phyloP scores from a whole-genome alignment of 1,140 invertebrate genomes.

The Pseudomyrmex sp. region DNA sequence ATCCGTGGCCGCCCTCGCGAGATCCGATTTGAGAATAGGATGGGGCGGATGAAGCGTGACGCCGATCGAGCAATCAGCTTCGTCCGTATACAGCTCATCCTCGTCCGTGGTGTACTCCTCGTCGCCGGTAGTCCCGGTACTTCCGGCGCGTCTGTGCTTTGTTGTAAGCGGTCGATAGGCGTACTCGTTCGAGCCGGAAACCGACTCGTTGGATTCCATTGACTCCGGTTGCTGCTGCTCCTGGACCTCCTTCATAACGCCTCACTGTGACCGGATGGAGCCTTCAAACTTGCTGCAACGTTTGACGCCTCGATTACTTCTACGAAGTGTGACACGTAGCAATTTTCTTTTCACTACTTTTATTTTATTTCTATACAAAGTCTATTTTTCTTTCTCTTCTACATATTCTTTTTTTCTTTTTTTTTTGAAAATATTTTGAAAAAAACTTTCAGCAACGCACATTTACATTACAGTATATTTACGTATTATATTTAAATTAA shows the following conservation, averaged over 20 bases:
- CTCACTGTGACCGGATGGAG: conserved; percentile 11
- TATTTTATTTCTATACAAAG: not conserved
- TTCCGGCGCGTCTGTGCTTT: conserved; percentile 85
- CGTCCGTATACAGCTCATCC: conserved; percentile 84
- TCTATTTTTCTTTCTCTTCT: not conserved
- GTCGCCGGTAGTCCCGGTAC: conserved; percentile 86
- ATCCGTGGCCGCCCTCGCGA: conserved; percentile 81
- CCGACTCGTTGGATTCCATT: conserved; percentile 80
- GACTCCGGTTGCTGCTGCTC: conserved; percentile 80
- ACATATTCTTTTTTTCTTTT: not conserved
- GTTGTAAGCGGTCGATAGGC: conserved; percentile 82
- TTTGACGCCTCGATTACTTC: not conserved
- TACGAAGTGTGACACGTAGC: not conserved
- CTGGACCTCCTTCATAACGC: conserved; percentile 77
- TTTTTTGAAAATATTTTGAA: too few relatives aligned
- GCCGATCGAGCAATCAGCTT: conserved; percentile 81
- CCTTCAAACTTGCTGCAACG: conserved; percentile 21
- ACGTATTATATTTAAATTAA: too few relatives aligned
- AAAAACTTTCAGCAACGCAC: too few relatives aligned
- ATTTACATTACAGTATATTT: too few relatives aligned
- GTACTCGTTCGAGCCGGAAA: conserved; percentile 77
- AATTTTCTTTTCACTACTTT: not conserved
- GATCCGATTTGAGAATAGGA: conserved; percentile 81
- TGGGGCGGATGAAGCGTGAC: conserved; percentile 74
- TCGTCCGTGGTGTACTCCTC: conserved; percentile 86